A percentile compares a stretch with the other conserved stretches of the same genome.
Conservation (phyloP, 2,797 vertebrate genomes). For the Epinephelus malabaricus region DNA sequence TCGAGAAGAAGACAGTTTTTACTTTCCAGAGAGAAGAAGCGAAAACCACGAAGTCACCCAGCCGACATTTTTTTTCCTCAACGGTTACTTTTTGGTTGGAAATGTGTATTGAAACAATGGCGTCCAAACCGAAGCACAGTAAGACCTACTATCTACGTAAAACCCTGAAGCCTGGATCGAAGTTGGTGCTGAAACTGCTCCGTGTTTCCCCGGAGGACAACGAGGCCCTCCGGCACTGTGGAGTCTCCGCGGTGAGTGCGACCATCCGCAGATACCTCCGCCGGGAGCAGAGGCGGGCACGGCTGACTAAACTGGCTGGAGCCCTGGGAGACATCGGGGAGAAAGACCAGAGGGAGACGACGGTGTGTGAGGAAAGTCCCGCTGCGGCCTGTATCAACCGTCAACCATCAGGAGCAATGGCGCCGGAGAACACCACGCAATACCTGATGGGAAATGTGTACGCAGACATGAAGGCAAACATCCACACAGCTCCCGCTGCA, state of each 20-base stretch:
- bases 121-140: conserved; percentile 4
- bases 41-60: background rate
- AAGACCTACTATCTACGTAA: background rate
- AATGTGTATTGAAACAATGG: conserved; percentile 78
- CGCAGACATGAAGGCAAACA: conserved; percentile 52
- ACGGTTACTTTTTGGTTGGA: conserved; percentile 3
- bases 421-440: conserved; percentile 87
- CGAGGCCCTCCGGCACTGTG: conserved; percentile 20
- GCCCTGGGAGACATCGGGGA: rapidly evolving
- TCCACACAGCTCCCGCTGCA: rapidly evolving
- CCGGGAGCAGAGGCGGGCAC: conserved; percentile 20
- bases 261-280: conserved; percentile 33
- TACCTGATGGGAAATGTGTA: conserved; percentile 84
- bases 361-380: rapidly evolving
- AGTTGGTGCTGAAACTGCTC: conserved; percentile 25
- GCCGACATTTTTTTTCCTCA: background rate
- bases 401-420: conserved; percentile 72
- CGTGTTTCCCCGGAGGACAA: conserved; percentile 15
- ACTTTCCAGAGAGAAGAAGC: too few relatives aligned
- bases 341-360: rapidly evolving
- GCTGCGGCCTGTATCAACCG: background rate
- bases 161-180: conserved; percentile 16
- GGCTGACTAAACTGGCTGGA: background rate
- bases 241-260: background rate
- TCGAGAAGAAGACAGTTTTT: rapidly evolving